phyloP scores from a whole-genome alignment of 2,888 invertebrate genomes.

The Salpingus planirostris region DNA sequence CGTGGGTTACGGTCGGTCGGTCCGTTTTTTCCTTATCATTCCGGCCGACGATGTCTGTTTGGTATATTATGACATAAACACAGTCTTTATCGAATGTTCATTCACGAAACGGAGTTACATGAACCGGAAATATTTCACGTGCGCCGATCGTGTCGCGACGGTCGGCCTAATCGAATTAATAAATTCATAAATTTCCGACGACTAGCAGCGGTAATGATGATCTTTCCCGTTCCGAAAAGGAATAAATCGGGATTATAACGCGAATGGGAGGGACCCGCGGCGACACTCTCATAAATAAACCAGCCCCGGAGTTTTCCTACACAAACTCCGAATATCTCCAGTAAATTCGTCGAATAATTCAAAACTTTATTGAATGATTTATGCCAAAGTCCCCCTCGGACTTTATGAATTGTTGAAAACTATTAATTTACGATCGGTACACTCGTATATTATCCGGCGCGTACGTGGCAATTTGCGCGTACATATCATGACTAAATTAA shows the following conservation, averaged over 20 bases:
- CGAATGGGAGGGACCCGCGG: constrained; percentile 12
- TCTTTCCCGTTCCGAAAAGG: constrained; percentile 12
- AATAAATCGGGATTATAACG: constrained; percentile 12
- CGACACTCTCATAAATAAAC: constrained; percentile 12
- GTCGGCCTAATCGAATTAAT: too few species aligned
- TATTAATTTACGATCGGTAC: too few species aligned
- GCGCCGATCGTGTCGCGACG: constrained; percentile 1
- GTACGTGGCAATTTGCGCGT: too few species aligned
- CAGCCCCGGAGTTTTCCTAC: constrained; percentile 10
- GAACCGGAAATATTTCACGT: constrained; percentile 16
- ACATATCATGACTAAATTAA: too few species aligned
- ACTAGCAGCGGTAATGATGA: constrained; percentile 12
- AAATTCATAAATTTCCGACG: too few species aligned
- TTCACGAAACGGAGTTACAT: constrained; percentile 21
- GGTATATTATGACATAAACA: constrained; percentile 24
- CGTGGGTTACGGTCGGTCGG: constrained; percentile 22
- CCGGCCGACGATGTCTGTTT: too few species aligned
- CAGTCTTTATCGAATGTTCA: constrained; percentile 26
- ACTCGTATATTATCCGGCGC: too few species aligned
- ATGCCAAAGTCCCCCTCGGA: too few species aligned
- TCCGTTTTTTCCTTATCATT: too few species aligned
- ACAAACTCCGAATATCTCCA: not conserved
- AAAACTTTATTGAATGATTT: constrained; percentile 5
- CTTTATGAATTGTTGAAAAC: not conserved
- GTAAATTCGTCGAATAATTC: constrained; percentile 4